Percentiles rank a stretch among this genome's conserved stretches.
Conservation (phyloP, 2,888 invertebrate species). For the Cyclophora punctaria region DNA sequence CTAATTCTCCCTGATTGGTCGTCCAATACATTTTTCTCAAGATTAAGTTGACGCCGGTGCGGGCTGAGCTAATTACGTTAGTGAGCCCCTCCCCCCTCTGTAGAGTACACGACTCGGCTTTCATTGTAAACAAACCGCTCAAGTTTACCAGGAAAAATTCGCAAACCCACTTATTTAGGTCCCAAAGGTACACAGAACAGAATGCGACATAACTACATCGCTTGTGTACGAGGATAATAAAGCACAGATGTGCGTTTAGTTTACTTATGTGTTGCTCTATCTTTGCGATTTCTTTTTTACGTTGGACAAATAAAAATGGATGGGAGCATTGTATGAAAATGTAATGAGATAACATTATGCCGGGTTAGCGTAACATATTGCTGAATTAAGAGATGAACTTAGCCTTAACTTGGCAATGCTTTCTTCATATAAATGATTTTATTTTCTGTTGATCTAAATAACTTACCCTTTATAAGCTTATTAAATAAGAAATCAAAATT, state of each 20-base stretch:
- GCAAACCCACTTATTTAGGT: constrained; percentile 65
- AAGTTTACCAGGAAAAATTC: constrained; percentile 67
- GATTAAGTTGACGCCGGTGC: constrained; percentile 46
- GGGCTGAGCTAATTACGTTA: constrained; percentile 65
- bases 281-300: too few relatives aligned
- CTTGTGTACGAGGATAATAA: constrained; percentile 20
- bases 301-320: too few relatives aligned
- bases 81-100: constrained; percentile 42
- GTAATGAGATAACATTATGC: too few relatives aligned
- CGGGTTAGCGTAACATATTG: too few relatives aligned
- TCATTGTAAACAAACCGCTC: constrained; percentile 64
- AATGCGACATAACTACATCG: constrained; percentile 35
- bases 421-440: too few relatives aligned
- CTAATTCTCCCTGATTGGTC: constrained; percentile 36
- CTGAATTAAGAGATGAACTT: too few relatives aligned
- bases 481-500: too few relatives aligned
- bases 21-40: constrained; percentile 39
- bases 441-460: too few relatives aligned
- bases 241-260: constrained; percentile 18
- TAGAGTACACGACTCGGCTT: constrained; percentile 66
- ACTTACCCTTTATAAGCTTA: too few relatives aligned
- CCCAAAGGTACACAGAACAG: constrained; percentile 48
- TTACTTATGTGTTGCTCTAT: background rate
- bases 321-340: too few relatives aligned
- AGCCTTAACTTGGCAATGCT: too few relatives aligned